These are phyloP conservation scores for Dicyrtoma fusca DNA, from an alignment of 2,888 invertebrate species.

Conservation along the genomic window DNA sequence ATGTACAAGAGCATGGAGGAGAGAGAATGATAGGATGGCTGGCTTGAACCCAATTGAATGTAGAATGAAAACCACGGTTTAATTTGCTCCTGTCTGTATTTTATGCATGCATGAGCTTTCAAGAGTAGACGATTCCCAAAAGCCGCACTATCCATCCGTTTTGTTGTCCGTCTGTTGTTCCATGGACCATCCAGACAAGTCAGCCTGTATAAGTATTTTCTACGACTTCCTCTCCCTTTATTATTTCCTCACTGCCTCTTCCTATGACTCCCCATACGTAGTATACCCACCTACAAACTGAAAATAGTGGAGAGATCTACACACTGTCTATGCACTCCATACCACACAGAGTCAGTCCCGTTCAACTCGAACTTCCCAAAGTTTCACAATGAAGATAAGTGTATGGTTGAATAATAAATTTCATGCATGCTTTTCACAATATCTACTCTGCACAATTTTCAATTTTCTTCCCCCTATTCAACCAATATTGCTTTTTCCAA, in stretches of 20 bases:
- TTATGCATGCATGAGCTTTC: slow-evolving; percentile 35
- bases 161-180: background rate
- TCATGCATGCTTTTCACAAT: background rate
- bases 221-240: background rate
- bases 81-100: slow-evolving; percentile 24
- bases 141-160: background rate
- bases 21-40: slow-evolving; percentile 1
- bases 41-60: no score
- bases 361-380: no score
- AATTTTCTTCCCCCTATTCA: background rate
- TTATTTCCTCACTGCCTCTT: slow-evolving; percentile 2
- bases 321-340: no score
- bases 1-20: background rate
- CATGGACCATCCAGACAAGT: background rate
- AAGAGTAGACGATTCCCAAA: background rate
- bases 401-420: slow-evolving; percentile 11
- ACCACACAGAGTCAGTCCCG: no score
- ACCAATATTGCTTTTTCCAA: background rate
- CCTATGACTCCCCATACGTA: no score
- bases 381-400: slow-evolving; percentile 3
- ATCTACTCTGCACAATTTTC: slow-evolving; percentile 9
- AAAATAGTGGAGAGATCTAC: no score
- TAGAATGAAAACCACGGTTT: slow-evolving; percentile 32
- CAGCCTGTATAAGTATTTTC: background rate
- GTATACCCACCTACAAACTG: no score